phyloP scores from a whole-genome alignment of 2,797 vertebrate genomes.

The Picus viridis region DNA sequence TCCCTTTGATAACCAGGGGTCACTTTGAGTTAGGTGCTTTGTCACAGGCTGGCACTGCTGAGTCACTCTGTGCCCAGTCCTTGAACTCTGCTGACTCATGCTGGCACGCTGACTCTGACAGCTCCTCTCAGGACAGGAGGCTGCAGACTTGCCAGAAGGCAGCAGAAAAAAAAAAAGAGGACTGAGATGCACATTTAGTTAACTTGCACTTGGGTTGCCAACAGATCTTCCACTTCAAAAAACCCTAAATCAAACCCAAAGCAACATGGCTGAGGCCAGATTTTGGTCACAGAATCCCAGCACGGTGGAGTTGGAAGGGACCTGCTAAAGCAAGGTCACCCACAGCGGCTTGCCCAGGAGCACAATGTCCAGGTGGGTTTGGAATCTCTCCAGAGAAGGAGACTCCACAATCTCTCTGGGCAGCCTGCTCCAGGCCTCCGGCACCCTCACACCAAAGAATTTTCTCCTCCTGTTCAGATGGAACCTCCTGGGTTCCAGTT shows the following conservation, averaged over 20 bases:
- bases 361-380: no score
- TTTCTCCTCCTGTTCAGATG: no score
- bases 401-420: no score
- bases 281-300: no score
- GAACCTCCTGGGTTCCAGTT: no score
- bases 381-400: no score
- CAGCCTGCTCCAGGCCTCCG: no score
- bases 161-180: background rate
- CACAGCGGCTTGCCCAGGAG: no score
- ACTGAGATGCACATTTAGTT: accelerated
- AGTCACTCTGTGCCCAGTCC: background rate
- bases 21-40: slow-evolving; percentile 9
- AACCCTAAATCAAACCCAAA: background rate
- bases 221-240: background rate
- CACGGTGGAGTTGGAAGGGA: no score
- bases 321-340: no score
- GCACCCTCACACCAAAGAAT: no score
- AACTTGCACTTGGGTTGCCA: background rate
- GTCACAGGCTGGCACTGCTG: slow-evolving; percentile 9
- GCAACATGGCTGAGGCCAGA: background rate
- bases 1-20: slow-evolving; percentile 34
- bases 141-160: background rate
- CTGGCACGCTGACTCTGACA: background rate
- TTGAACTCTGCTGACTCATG: slow-evolving; percentile 27
- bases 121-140: accelerated